Percentiles rank a stretch among this genome's conserved stretches.
phyloP scores from a whole-genome alignment of 2,888 invertebrate genomes.

The Parnassius apollo region DNA sequence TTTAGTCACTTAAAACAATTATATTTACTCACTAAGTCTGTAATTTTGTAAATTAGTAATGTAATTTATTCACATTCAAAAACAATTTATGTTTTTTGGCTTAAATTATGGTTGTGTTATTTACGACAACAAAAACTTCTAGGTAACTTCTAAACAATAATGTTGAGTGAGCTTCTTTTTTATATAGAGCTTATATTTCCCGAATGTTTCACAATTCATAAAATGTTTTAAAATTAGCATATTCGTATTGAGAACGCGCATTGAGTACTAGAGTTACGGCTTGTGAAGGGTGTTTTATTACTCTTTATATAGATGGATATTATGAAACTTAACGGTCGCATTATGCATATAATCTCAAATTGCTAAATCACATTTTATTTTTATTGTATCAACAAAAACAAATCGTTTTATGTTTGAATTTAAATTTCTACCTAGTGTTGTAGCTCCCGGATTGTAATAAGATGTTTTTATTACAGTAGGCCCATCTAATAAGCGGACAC shows the following conservation, averaged over 20 bases:
- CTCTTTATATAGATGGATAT: constrained; percentile 38
- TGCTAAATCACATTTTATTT: constrained; percentile 65
- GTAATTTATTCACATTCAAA: no score
- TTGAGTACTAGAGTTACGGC: constrained; percentile 21
- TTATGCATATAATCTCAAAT: constrained; percentile 48
- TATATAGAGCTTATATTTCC: constrained; percentile 23
- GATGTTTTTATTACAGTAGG: constrained; percentile 74
- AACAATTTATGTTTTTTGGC: no score
- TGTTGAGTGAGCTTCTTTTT: background rate
- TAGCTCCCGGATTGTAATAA: constrained; percentile 58
- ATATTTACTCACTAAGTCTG: no score
- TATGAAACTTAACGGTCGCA: constrained; percentile 46
- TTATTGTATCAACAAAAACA: constrained; percentile 67
- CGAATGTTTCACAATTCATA: constrained; percentile 26
- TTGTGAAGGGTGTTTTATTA: constrained; percentile 32
- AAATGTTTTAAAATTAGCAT: constrained; percentile 30
- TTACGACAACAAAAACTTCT: no score
- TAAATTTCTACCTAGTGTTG: constrained; percentile 59
- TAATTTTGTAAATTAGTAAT: no score
- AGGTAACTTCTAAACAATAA: no score
- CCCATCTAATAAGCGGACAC: constrained; percentile 74
- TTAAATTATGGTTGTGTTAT: no score
- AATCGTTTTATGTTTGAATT: constrained; percentile 70
- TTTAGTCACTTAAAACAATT: no score
- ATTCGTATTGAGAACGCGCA: constrained; percentile 23